phyloP scores from a whole-genome alignment of 2,797 vertebrate genomes.

The Mormyrus hasselquistii region DNA sequence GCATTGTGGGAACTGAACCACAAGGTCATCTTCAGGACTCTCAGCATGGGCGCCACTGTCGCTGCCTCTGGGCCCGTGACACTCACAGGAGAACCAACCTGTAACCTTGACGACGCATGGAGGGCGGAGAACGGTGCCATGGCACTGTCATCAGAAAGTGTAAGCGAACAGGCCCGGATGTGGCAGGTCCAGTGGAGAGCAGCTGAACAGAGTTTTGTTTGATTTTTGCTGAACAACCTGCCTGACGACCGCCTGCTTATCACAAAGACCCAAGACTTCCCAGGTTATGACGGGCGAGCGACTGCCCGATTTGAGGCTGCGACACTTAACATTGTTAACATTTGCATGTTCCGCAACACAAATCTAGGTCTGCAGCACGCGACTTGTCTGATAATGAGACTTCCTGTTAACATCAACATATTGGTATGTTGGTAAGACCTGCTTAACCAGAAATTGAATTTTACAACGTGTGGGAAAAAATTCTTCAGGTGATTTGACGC shows the following conservation, averaged over 20 bases:
- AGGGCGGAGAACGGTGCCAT: background rate
- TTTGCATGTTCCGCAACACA: background rate
- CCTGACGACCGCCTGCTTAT: background rate
- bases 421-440: background rate
- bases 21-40: background rate
- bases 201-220: background rate
- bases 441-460: background rate
- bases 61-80: background rate
- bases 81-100: background rate
- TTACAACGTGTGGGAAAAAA: background rate
- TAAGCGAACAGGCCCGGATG: background rate
- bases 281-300: background rate
- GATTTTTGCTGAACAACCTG: background rate
- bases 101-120: background rate
- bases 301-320: background rate
- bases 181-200: background rate
- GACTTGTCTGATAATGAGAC: background rate
- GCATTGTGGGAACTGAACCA: background rate
- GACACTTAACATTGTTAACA: background rate
- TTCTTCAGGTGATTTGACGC: background rate
- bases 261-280: background rate
- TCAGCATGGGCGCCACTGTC: background rate
- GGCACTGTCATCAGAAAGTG: background rate
- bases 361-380: background rate
- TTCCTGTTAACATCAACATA: background rate